Evolutionary conservation across 2,888 invertebrate genomes (phyloP), one percentile per base, ranked within the genome.

Genomic region (Dusona sp.): DNA sequence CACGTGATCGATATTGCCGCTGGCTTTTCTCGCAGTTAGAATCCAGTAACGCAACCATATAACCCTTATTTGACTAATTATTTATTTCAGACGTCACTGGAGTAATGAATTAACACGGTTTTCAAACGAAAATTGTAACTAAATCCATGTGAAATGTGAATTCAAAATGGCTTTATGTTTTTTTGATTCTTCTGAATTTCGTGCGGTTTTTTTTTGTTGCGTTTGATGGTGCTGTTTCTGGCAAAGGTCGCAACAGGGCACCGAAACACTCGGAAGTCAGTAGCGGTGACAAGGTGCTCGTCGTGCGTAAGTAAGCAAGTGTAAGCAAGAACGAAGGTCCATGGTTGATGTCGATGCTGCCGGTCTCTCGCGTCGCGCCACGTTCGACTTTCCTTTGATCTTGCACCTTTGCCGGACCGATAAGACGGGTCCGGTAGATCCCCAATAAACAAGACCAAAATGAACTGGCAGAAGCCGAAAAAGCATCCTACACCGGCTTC

Each of bases 331-430:
- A 77, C 45, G 57, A 78, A 77, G 83, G 51, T 48, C 70, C 77
- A 57, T 36, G 78, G 81, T 73, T 72, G 82, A 77, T 48, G 51
- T 48, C 72, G 78, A 77, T 86, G 68, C 74, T 77, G 83, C 61
- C 64, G 77, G 65, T 65, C 29, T 57, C 68, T 72, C 74, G 54
- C 70, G 74, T 75, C 86, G 72, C 68, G 67, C 36, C 83, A 75
- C 67, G 79, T 80, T 81, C 86, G 87, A 82, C 84, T 80, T 84
- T 88, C 89, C 88, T 89, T 89, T 89, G 89, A 89, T 88, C 80
- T 87, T 81, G 84, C 89, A 81, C 88, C 86, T 84, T 79, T 61
- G 74, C 79, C 84, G 82, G 70, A 78, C 87, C 89, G 89, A 89
- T 89, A 88, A 88, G 85, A 83, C 83, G 79, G 78, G 64, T 70